Base-by-base conservation (phyloP, 2,113 vertebrate species). In the Rostratula benghalensis region DNA sequence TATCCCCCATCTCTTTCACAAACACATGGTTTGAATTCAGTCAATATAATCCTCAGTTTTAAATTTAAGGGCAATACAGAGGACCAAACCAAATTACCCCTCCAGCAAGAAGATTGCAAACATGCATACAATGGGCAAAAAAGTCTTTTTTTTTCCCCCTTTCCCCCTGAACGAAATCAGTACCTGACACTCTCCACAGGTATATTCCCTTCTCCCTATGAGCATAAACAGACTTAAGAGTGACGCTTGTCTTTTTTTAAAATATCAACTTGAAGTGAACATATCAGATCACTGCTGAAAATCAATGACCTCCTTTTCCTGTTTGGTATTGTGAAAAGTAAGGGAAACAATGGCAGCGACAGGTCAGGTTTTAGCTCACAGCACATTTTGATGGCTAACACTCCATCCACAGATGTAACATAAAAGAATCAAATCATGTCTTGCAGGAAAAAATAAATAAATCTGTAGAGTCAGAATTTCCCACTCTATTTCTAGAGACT, bases 121-220 rank as follows among this genome's bases (percentile, higher is more conserved):
- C 30, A 46, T 0, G 1, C 10, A 61, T 18, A 41, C 5, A 60
- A n/a, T 0, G 1, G 11, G 24, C 2, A 31, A 41, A 45, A 63
- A 1, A 1, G 5, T 1, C 2, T 7, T 28, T 64, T 51, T 48
- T n/a, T 3, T 43, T 43, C 41, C 4, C 17, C 22, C 7, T 46
- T 54, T 4, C 16, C 25, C 8, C 39, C 21, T 48, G 15, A 79
- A 41, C 3, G 59, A 87, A 79, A 79, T 50, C 56, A 63, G 37
- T 16, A 27, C 12, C 39, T 46, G 28, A 51, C 20, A 46, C 11
- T 50, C 30, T 37, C 45, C 27, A 22, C 7, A 4, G 13, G 22
- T 35, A 69, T 9, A 24, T 50, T 63, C 13, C 12, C 37, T 64
- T 10, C 14, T 87, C 10, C 21, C 24, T 17, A 18, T 4, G 14